These are phyloP conservation scores for Athrips mouffetella DNA, from an alignment of 2,888 invertebrate species.

Conservation along the genomic window DNA sequence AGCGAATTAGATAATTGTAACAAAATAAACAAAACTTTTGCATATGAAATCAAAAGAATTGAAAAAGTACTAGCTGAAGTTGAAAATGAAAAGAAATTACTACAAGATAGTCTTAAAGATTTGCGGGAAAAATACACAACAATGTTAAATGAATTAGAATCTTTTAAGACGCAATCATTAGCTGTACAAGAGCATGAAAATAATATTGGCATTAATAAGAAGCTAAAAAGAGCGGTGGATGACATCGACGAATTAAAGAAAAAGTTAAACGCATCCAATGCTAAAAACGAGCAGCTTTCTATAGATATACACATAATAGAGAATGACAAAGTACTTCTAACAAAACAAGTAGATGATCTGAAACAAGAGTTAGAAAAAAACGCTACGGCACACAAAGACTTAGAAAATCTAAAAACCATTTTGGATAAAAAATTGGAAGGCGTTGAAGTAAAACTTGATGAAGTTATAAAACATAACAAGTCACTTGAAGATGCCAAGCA, in stretches of 20 bases:
- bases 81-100: conserved; percentile 57
- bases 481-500: conserved; percentile 41
- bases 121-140: conserved; percentile 75
- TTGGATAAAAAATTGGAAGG: conserved; percentile 53
- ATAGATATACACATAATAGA: conserved; percentile 73
- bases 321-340: conserved; percentile 71
- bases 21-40: conserved; percentile 77
- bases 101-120: conserved; percentile 72
- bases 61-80: conserved; percentile 74
- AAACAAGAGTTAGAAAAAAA: conserved; percentile 50
- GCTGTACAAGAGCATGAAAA: conserved; percentile 62
- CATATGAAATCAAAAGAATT: conserved; percentile 78
- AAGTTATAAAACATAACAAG: conserved; percentile 36
- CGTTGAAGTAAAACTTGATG: conserved; percentile 41
- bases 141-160: conserved; percentile 63
- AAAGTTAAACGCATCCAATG: conserved; percentile 49
- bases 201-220: conserved; percentile 42
- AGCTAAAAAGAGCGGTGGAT: conserved; percentile 46
- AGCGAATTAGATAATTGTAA: conserved; percentile 81
- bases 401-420: conserved; percentile 42
- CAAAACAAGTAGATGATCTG: conserved; percentile 64
- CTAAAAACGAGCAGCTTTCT: conserved; percentile 68
- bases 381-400: conserved; percentile 38
- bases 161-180: conserved; percentile 65
- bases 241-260: conserved; percentile 66